These are phyloP conservation scores for Saimiri boliviensis DNA, from an alignment of 2,113 vertebrate species.

Conservation along the genomic window DNA sequence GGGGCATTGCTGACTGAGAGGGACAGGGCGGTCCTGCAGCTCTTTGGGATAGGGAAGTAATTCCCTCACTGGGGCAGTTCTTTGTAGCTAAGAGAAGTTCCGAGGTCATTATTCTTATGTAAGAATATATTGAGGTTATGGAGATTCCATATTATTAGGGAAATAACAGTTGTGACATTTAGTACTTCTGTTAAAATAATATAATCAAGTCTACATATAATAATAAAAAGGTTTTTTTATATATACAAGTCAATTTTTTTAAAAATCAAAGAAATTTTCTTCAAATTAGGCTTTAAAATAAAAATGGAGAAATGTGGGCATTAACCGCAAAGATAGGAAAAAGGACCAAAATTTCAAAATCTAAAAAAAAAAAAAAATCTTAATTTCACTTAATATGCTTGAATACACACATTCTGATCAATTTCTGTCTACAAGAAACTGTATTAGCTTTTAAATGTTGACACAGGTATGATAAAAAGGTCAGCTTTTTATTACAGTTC, in stretches of 20 bases:
- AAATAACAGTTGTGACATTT: constrained; percentile 16
- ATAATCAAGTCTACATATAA: background rate
- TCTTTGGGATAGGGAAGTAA: background rate
- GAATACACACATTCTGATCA: background rate
- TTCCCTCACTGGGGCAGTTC: background rate
- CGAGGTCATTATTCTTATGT: background rate
- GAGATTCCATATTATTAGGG: background rate
- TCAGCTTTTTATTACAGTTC: background rate
- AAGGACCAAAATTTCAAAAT: background rate
- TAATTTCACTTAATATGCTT: background rate
- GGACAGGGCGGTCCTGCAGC: background rate
- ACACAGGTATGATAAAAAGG: background rate
- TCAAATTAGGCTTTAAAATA: constrained; percentile 11
- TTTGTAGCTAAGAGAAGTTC: background rate
- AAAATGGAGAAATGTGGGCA: background rate
- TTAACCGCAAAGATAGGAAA: background rate
- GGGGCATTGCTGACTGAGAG: background rate
- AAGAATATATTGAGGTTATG: background rate
- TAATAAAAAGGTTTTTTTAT: background rate
- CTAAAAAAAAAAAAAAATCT: background rate
- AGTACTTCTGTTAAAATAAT: background rate
- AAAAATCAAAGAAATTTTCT: background rate
- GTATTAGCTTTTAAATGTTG: background rate
- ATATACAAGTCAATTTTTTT: background rate
- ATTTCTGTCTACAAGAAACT: background rate